Evolutionary conservation across 2,113 vertebrate species (phyloP).

Genomic region (Alces alces): DNA sequence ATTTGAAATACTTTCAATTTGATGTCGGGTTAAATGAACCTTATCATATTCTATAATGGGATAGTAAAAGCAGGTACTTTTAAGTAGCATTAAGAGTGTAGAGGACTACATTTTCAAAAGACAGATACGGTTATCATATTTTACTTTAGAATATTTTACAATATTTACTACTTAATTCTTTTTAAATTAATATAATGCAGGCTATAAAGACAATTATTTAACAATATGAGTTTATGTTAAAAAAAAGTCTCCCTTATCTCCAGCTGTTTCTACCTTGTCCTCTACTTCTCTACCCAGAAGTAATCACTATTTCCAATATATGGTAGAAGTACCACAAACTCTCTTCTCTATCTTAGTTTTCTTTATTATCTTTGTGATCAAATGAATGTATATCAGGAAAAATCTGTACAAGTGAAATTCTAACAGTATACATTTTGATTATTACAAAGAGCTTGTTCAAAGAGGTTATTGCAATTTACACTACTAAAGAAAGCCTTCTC

Average conservation of each 20-base stretch:
- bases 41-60: background rate
- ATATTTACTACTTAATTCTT: constrained; percentile 1
- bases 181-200: background rate
- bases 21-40: background rate
- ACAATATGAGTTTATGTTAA: background rate
- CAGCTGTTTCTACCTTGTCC: background rate
- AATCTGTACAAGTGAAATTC: background rate
- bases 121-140: background rate
- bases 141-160: background rate
- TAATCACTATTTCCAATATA: background rate
- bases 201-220: background rate
- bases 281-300: background rate
- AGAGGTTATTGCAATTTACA: background rate
- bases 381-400: background rate
- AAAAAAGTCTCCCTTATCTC: background rate
- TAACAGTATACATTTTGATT: background rate
- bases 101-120: background rate
- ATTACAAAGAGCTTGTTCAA: background rate
- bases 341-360: background rate
- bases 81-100: background rate
- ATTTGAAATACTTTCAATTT: background rate
- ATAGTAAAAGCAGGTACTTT: background rate
- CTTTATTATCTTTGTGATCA: background rate
- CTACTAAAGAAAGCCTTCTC: background rate
- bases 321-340: background rate